Evolutionary conservation across 2,113 vertebrate genomes (phyloP), one percentile per base, ranked within the genome.

Genomic region (Platichthys stellatus): DNA sequence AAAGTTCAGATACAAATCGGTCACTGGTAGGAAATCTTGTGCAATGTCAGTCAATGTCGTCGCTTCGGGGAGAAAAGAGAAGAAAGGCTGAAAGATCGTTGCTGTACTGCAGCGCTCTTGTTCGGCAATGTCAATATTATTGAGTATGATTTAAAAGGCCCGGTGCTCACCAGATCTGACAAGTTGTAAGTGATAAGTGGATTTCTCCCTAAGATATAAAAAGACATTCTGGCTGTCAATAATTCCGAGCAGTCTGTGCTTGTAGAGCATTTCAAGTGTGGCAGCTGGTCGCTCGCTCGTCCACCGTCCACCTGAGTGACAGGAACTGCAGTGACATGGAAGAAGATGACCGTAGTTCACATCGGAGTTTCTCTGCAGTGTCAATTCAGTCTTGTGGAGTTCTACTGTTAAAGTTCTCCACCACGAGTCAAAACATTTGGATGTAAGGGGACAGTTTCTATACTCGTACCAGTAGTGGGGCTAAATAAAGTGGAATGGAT

Each of bases 181-280:
- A 86, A 63, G 57, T 84, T 12, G 18, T 21, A 43, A 43, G 38
- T 40, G 38, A 18, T 20, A 83, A 87, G 76, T 83, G 80, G 81
- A 83, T 85, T 86, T 81, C 23, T 64, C 74, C 57, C 64, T 63
- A 57, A 72, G 83, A 78, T 76, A 73, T 6, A 72, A 74, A 78
- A 77, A 69, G 58, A 45, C 3, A 17, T 20, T 79, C 24, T 58
- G 54, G 15, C 1, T 15, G 74, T 75, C 78, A 69, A 23, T 74
- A 85, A 84, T 74, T 70, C 63, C 63, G 56, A 69, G 56, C 63
- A 74, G 64, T 28, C 38, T 84, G 76, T 80, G 63, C 62, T 78
- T 2, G 18, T 47, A 13, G 47, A 26, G 26, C 65, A 59, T 68
- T 60, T 15, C 18, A 51, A 69, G 64, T 57, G 49, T 21, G 61